Evolutionary conservation across 2,797 vertebrate species (phyloP).

Genomic region (Tapirus indicus): DNA sequence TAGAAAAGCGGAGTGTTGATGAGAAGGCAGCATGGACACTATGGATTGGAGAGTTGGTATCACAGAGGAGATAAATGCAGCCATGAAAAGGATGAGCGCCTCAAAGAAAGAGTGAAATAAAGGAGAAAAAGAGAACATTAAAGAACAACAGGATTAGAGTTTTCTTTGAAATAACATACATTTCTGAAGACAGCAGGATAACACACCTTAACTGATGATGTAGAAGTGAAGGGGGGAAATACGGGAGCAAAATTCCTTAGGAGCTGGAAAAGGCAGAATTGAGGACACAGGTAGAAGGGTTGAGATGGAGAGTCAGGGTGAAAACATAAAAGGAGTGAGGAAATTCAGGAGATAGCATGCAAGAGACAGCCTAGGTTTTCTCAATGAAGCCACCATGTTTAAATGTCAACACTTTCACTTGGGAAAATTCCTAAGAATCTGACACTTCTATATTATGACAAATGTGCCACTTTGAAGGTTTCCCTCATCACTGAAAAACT

Average conservation of each 20-base stretch:
- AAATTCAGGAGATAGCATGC: neutral
- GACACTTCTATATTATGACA: neutral
- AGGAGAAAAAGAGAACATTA: neutral
- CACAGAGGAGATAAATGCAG: neutral
- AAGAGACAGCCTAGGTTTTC: neutral
- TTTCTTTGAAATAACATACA: neutral
- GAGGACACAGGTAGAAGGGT: neutral
- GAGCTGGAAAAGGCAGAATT: neutral
- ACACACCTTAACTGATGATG: neutral
- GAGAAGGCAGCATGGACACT: neutral
- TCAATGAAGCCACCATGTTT: neutral
- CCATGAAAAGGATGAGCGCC: neutral
- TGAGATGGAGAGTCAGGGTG: neutral
- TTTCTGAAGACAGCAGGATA: neutral
- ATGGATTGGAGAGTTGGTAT: neutral
- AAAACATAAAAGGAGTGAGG: neutral
- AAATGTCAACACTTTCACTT: neutral
- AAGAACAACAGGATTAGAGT: neutral
- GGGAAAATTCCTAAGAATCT: conserved; percentile 11
- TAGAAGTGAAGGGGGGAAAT: neutral
- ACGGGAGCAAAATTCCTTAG: neutral
- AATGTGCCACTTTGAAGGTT: neutral
- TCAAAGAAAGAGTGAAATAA: neutral
- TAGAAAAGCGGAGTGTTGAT: neutral
- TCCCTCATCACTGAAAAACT: neutral